These are phyloP conservation scores for Drosophila biarmipes DNA, from an alignment of 1,140 invertebrate genomes.

Conservation along the genomic window DNA sequence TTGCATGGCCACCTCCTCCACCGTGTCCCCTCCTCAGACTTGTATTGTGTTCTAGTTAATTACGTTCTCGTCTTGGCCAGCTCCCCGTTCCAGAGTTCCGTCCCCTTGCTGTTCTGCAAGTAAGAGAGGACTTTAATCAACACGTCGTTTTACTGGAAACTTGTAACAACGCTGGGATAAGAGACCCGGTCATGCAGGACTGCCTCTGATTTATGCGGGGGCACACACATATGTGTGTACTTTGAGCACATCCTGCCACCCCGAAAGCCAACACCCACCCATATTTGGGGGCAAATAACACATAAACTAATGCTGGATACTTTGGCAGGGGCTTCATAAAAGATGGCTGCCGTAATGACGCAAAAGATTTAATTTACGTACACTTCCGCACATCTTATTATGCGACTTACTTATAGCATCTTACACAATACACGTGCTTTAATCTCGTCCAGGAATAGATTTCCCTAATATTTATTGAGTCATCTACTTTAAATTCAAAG, in stretches of 20 bases:
- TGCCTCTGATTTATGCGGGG: conserved; percentile 31
- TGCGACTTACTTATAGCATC: conserved; percentile 3
- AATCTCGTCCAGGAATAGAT: neutral
- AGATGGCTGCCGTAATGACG: conserved; percentile 34
- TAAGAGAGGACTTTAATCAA: conserved; percentile 34
- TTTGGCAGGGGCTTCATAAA: conserved; percentile 23
- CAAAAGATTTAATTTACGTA: conserved; percentile 25
- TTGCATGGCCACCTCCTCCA: conserved; percentile 17
- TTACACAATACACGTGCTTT: neutral
- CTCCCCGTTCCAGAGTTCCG: neutral
- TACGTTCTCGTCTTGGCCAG: conserved; percentile 10
- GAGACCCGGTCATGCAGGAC: conserved; percentile 13
- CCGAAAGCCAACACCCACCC: conserved; percentile 11
- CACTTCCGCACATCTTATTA: conserved; percentile 9
- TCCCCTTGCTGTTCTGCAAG: conserved; percentile 12
- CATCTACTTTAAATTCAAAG: too few species aligned
- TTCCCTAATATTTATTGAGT: too few species aligned
- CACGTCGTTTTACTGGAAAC: conserved; percentile 11
- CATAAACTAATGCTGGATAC: conserved; percentile 42
- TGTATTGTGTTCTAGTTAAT: conserved; percentile 40
- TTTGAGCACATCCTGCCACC: conserved; percentile 6
- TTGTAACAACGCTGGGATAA: neutral
- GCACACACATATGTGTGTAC: conserved; percentile 9
- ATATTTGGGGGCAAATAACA: conserved; percentile 1
- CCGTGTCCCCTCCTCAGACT: neutral